Evolutionary conservation across 2,113 vertebrate genomes (phyloP), one percentile per base, ranked within the genome.

Genomic region (Gopherus evgoodei): DNA sequence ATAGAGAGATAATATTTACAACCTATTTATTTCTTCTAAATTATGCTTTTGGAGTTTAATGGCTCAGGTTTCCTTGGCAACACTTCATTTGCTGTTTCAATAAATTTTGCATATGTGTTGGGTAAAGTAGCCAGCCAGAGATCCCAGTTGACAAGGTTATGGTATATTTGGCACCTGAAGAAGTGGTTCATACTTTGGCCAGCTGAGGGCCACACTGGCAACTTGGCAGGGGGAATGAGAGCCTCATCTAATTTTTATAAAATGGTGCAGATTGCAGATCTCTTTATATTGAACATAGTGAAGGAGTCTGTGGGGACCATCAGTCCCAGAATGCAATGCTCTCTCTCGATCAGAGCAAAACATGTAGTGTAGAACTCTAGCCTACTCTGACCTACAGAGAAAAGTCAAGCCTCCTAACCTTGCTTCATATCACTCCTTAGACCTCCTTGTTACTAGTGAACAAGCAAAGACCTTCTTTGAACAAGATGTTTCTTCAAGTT

Each of bases 61-160:
- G 91, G 89, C 82, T 96, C 80, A 17, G 53, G 95, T 96, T 95
- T 89, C 97, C 96, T 86, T 92, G 94, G 88, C 93, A 97, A 96
- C 90, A 87, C 84, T 88, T 47, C 57, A 83, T 81, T 79, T 89
- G 87, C 56, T 86, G 91, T 92, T 86, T 93, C 95, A 53, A 95
- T 92, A 87, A 92, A 95, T 94, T 88, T 95, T 96, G 87, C 84
- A 62, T 42, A 88, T 14, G 81, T 88, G 92, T 84, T 94, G 86
- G 83, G 87, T 62, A 90, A 82, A 90, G 82, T 56, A 35, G 47
- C 79, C 42, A 35, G 87, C 72, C 87, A 94, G 81, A 96, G 94
- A 93, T 83, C 65, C 53, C 62, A 83, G 81, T 49, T 92, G 93
- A 93, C 72, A 83, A 85, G 81, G 81, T 69, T 91, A 88, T 93